Base-by-base conservation (phyloP, 1,140 invertebrate species). In the Drosophila ananassae region DNA sequence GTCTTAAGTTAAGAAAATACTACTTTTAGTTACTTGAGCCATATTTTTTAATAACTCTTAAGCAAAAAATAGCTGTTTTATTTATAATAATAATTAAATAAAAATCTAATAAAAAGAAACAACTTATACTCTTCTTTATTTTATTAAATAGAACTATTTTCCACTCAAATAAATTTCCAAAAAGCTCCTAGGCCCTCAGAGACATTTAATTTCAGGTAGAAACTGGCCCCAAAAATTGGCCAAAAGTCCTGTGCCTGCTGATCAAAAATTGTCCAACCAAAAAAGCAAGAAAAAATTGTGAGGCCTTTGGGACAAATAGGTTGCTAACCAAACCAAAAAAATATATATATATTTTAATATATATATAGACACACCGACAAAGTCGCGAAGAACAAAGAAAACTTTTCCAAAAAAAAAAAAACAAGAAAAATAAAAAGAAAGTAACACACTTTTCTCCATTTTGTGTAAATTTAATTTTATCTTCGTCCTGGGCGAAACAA, bases 401-500 rank as follows among this genome's bases (percentile, higher is more conserved):
- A 56, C 46, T 75, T 71, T 58, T 22, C 0, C 37, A 44, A 46
- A 47, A 63, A 44, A 46, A 47, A 63, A 63, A 17, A 17, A 17
- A 17, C 17, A 17, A 17, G 17, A 17, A 17, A 17, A 17, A 17
- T 17, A 62, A 55, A 58, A 77, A 77, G 28, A 41, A 69, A 64
- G 51, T 37, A 25, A 51, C 64, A 34, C 39, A 64, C 73, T 77
- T 28, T 28, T 73, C 34, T 64, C 10, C 57, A 64, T 64, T 68
- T 73, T 76, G 76, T 67, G 76, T 69, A 71, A 77, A 80, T 84
- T 77, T 80, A 79, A 84, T 84, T 84, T 84, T 84, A 84, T 84
- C 80, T 73, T 46, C 57, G 80, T 79, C 77, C 61, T 58, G 80
- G 81, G 80, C 56, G 39, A 77, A 59, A 69, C 80, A 83, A 79